Conservation (phyloP, 2,797 vertebrate species). For the Microtus agrestis region DNA sequence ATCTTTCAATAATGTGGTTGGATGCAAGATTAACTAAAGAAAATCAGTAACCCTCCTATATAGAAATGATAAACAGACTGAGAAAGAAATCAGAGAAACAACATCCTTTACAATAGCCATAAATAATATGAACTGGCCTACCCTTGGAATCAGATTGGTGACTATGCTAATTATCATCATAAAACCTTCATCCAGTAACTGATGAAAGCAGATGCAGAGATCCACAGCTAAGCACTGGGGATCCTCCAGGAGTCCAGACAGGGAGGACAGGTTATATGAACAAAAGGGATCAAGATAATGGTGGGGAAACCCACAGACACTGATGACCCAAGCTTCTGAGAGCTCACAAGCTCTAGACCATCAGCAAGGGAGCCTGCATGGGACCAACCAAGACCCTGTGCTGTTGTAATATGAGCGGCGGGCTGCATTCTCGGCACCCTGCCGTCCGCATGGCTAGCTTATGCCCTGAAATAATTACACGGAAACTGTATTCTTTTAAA, state of each 20-base stretch:
- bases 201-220: not conserved
- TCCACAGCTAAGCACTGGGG: not conserved
- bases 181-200: not conserved
- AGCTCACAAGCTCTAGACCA: not conserved
- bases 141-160: no score
- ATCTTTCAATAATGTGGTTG: not conserved
- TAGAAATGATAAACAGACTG: not conserved
- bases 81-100: not conserved
- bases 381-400: not conserved
- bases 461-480: no score
- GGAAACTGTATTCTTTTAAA: no score
- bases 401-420: no score
- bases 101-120: not conserved
- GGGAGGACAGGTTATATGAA: not conserved
- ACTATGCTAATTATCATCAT: not conserved
- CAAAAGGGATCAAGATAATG: not conserved
- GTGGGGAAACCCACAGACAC: not conserved
- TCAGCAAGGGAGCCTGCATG: not conserved
- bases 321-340: not conserved
- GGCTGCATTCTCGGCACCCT: no score
- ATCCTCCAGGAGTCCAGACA: not conserved
- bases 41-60: not conserved
- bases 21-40: not conserved
- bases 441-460: no score
- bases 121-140: not conserved